These are phyloP conservation scores for Aphidius ervi DNA, from an alignment of 1,140 invertebrate species.

Conservation along the genomic window DNA sequence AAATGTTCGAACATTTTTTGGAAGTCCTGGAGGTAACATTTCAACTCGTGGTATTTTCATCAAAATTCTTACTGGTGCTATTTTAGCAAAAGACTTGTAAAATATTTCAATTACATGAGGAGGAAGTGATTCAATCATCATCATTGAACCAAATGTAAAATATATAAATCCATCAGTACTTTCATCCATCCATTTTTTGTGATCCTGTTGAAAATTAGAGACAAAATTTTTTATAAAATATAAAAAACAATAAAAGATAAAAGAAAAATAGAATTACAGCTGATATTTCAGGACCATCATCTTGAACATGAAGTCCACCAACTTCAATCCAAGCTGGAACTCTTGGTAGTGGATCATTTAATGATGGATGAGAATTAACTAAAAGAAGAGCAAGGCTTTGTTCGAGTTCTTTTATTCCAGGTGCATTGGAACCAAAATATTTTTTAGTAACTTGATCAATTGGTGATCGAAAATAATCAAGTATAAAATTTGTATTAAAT, in stretches of 20 bases:
- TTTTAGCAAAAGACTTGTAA: slow-evolving; percentile 26
- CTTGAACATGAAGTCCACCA: slow-evolving; percentile 38
- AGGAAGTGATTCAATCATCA: slow-evolving; percentile 20
- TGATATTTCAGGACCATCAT: neutral
- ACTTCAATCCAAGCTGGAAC: slow-evolving; percentile 39
- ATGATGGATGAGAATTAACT: slow-evolving; percentile 55
- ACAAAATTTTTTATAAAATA: neutral
- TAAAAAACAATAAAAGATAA: neutral
- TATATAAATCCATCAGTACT: slow-evolving; percentile 40
- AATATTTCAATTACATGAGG: slow-evolving; percentile 15
- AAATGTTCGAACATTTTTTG: slow-evolving; percentile 26
- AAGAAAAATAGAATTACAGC: neutral
- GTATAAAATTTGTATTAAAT: slow-evolving; percentile 4
- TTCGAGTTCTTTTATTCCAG: slow-evolving; percentile 43
- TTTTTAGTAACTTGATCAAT: slow-evolving; percentile 36
- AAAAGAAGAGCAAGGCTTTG: slow-evolving; percentile 53
- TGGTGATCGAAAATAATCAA: slow-evolving; percentile 21
- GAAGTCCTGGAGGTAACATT: slow-evolving; percentile 22
- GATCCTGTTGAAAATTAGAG: slow-evolving; percentile 27
- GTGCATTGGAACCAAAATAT: slow-evolving; percentile 46
- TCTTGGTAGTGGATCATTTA: slow-evolving; percentile 42
- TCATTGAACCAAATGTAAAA: slow-evolving; percentile 40
- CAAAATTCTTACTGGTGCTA: slow-evolving; percentile 30
- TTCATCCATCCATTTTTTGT: slow-evolving; percentile 31
- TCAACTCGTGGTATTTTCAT: slow-evolving; percentile 27